Conservation (phyloP, 2,113 vertebrate genomes). For the Epinephelus fuscoguttatus region DNA sequence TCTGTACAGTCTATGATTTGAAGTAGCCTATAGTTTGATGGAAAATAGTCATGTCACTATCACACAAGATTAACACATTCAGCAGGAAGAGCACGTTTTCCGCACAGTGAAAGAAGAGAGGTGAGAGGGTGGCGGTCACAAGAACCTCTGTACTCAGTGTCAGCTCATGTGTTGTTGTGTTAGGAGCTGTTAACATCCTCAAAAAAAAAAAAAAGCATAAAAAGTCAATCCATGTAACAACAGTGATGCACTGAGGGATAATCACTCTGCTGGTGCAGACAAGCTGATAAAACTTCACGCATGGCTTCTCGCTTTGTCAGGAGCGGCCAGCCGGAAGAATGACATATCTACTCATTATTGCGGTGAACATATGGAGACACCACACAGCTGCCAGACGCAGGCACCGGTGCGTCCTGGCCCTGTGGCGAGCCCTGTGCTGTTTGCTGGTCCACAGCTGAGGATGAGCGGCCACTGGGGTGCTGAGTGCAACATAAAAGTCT, state of each 20-base stretch:
- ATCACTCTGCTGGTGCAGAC: conserved; percentile 72
- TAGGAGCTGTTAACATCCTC: conserved; percentile 23
- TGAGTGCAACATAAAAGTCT: neutral
- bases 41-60: neutral
- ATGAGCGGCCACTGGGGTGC: neutral
- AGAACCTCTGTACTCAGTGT: neutral
- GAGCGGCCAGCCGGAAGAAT: conserved; percentile 64
- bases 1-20: too few species aligned
- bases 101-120: too few species aligned
- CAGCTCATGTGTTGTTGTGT: neutral
- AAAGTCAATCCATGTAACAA: conserved; percentile 50
- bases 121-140: neutral
- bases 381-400: conserved; percentile 65
- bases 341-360: conserved; percentile 74
- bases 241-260: conserved; percentile 49
- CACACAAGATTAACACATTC: neutral
- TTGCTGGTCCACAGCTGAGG: conserved; percentile 22
- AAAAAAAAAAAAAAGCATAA: neutral
- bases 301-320: conserved; percentile 70
- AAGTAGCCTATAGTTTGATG: neutral
- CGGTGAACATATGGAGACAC: conserved; percentile 72
- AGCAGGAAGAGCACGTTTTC: neutral
- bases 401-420: conserved; percentile 45
- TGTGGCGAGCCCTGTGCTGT: conserved; percentile 27
- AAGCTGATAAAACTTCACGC: conserved; percentile 72